These are phyloP conservation scores for Synaphobranchus kaupii DNA, from an alignment of 2,797 vertebrate genomes.

Conservation along the genomic window DNA sequence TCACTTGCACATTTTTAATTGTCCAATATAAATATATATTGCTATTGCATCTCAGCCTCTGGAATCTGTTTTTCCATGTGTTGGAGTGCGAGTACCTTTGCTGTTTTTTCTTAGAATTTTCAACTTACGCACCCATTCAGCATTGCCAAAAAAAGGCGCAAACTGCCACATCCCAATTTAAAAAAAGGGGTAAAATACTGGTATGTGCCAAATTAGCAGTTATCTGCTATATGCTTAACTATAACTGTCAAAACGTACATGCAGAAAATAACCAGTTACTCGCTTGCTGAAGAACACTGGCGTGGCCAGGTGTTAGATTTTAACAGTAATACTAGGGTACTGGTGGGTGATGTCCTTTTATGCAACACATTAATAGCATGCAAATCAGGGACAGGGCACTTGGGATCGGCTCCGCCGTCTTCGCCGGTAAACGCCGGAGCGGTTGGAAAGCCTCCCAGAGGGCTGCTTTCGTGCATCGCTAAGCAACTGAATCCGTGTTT, in stretches of 20 bases:
- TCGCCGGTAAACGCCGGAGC: not conserved
- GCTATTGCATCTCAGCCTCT: too few species aligned
- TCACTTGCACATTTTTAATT: too few species aligned
- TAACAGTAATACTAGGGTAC: not conserved
- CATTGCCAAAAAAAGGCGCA: too few species aligned
- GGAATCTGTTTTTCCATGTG: too few species aligned
- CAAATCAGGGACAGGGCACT: not conserved
- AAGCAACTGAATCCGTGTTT: not conserved
- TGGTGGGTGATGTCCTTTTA: not conserved
- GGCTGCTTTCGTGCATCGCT: slow-evolving; percentile 5
- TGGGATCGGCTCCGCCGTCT: not conserved
- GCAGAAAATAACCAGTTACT: not conserved
- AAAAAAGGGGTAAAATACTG: not conserved
- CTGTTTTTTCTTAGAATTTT: too few species aligned
- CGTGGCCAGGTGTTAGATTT: not conserved
- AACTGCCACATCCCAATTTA: not conserved
- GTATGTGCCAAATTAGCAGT: not conserved
- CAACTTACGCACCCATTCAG: too few species aligned
- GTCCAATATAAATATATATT: too few species aligned
- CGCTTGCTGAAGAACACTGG: not conserved
- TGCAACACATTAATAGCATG: slow-evolving; percentile 8
- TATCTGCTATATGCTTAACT: not conserved
- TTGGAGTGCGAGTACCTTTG: too few species aligned
- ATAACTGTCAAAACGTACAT: not conserved
- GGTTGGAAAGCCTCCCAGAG: not conserved